Evolutionary conservation across 2,888 invertebrate genomes (phyloP).

Genomic region (Mythimna pallens): DNA sequence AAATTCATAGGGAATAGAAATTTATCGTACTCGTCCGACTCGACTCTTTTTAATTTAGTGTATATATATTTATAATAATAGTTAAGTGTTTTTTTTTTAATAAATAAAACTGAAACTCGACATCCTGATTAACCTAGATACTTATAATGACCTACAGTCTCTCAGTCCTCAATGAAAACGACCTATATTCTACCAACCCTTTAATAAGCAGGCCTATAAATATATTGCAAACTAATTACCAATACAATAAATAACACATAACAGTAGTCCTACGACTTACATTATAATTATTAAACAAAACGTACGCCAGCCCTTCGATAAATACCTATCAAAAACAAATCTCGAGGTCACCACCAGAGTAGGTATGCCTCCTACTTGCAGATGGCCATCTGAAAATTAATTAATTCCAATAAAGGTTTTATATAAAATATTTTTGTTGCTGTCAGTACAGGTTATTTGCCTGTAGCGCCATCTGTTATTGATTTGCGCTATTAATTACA

Average conservation of each 20-base stretch:
- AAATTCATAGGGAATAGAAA: too few relatives aligned
- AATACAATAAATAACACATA: neutral
- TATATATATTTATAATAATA: too few relatives aligned
- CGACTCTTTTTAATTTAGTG: too few relatives aligned
- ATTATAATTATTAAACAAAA: conserved; percentile 25
- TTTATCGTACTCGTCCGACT: too few relatives aligned
- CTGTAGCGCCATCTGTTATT: conserved; percentile 70
- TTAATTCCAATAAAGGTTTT: conserved; percentile 70
- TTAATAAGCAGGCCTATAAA: neutral
- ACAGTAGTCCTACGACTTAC: neutral
- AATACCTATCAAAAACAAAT: conserved; percentile 55
- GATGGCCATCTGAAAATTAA: conserved; percentile 74
- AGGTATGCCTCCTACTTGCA: conserved; percentile 46
- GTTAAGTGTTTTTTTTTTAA: too few relatives aligned
- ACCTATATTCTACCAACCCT: neutral
- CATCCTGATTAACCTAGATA: too few relatives aligned
- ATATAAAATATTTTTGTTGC: conserved; percentile 54
- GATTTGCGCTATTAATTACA: neutral
- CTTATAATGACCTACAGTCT: too few relatives aligned
- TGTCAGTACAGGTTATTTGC: conserved; percentile 6
- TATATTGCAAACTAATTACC: too few relatives aligned
- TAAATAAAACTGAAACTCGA: too few relatives aligned
- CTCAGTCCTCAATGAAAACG: neutral
- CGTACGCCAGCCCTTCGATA: conserved; percentile 30
- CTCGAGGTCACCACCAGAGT: conserved; percentile 71